Base-by-base conservation (phyloP, 1,140 invertebrate genomes). In the Cepaea nemoralis region DNA sequence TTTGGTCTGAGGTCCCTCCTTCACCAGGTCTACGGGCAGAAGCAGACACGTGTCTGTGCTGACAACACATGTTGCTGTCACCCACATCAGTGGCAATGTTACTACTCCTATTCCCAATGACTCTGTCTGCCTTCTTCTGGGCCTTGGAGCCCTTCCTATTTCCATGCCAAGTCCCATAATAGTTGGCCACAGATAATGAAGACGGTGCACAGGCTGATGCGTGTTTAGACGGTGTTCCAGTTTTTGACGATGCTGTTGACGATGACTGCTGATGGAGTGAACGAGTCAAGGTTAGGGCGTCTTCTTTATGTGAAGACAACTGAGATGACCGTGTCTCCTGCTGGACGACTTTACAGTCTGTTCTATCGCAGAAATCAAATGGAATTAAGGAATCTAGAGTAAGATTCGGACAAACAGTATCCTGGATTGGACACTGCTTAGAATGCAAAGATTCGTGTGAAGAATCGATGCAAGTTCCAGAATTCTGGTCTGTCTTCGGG, bases 91-190 rank as follows among this genome's bases (percentile, higher is more conserved):
- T 27, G 16, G 27, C 59, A 6, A 19, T 31, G 59, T 19, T 63
- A 31, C n/a, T 27, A 31, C 16, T 16, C 16, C 27, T 63, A 31
- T 19, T 63, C 27, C 59, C 27, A 10, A 27, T 31, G 27, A 10
- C 5, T 12, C n/a, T 10, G 27, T 31, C 59, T 16, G 27, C 16
- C 59, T 63, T 63, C 27, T 6, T 16, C 6, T 27, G 59, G 27
- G n/a, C 10, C 27, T 2, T n/a, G 40, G 37, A 69, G 2, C 3
- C n/a, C 24, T 70, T 55, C 35, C 75, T 0, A 19, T 3, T 8
- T 33, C 75, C 75, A 40, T 77, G 75, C 75, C 75, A 77, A 12
- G 75, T 77, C 24, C 75, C 75, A 31, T 77, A 77, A n/a, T 63
- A 22, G 55, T 35, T 63, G 16, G 19, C 6, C 5, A 35, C 69